phyloP scores from a whole-genome alignment of 2,797 vertebrate species.

The Takifugu rubripes region DNA sequence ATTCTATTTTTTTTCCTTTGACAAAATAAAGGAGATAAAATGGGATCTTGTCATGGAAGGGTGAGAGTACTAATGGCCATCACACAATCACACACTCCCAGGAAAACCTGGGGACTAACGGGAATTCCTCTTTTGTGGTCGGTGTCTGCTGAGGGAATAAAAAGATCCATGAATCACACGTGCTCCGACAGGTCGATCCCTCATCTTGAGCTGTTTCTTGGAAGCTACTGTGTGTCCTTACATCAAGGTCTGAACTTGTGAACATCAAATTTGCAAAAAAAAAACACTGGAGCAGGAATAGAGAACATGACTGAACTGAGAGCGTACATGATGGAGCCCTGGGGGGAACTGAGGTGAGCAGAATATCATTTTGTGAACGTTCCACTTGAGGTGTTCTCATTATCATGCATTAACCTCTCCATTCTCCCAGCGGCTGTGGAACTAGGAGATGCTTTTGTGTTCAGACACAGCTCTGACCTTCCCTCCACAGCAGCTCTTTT shows the following conservation, averaged over 20 bases:
- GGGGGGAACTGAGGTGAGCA: conserved; percentile 49
- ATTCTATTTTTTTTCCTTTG: conserved; percentile 35
- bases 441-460: conserved; percentile 32
- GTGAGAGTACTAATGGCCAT: conserved; percentile 27
- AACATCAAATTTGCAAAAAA: conserved; percentile 10
- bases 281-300: conserved; percentile 17
- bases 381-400: conserved; percentile 70
- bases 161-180: conserved; percentile 47
- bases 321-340: conserved; percentile 42
- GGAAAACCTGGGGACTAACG: conserved; percentile 28
- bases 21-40: conserved; percentile 25
- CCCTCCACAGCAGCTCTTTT: conserved; percentile 5
- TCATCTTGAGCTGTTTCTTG: conserved; percentile 1
- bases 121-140: conserved; percentile 40
- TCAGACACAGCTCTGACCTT: conserved; percentile 35
- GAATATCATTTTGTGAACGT: conserved; percentile 61
- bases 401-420: conserved; percentile 61
- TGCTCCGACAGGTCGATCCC: conserved; percentile 10
- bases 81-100: conserved; percentile 23
- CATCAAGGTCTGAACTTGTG: not conserved
- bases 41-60: conserved; percentile 20
- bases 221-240: conserved; percentile 3
- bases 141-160: conserved; percentile 25
- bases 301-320: conserved; percentile 57
- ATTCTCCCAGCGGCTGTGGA: conserved; percentile 35